A percentile compares a stretch with the other conserved stretches of the same genome.
phyloP scores from a whole-genome alignment of 2,888 invertebrate species.

The Chrysina gloriosa region DNA sequence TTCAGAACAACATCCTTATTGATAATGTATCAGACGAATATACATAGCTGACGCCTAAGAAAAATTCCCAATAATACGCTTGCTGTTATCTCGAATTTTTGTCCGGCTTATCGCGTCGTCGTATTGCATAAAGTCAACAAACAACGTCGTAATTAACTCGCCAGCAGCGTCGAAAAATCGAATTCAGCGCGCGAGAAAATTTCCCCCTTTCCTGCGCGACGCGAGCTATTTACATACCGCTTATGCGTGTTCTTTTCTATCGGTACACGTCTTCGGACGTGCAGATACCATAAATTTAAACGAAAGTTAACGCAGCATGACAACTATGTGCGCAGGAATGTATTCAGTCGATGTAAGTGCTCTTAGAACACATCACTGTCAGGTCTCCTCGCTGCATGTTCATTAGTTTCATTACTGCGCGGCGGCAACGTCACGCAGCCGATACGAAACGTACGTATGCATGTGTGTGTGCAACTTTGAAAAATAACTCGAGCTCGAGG shows the following conservation, averaged over 20 bases:
- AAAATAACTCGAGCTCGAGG: conserved; percentile 5
- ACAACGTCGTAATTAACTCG: not conserved
- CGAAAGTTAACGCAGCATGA: conserved; percentile 44
- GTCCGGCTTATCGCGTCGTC: not conserved
- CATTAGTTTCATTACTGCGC: conserved; percentile 35
- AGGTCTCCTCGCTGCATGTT: conserved; percentile 39
- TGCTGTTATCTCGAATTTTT: not conserved
- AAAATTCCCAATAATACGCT: not conserved
- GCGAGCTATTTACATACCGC: conserved; percentile 18
- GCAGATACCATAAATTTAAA: conserved; percentile 35
- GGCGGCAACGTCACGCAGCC: too few relatives aligned
- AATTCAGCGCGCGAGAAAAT: conserved; percentile 16
- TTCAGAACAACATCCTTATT: not conserved
- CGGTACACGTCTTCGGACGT: conserved; percentile 11
- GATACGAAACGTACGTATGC: conserved; percentile 30
- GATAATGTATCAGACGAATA: not conserved
- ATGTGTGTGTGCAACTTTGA: not conserved
- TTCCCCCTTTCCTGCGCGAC: conserved; percentile 15
- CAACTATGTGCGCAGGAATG: conserved; percentile 43
- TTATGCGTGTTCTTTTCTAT: conserved; percentile 22
- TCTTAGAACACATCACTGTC: conserved; percentile 41
- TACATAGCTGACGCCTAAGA: not conserved
- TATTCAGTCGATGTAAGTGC: conserved; percentile 39
- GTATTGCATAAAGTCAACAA: conserved; percentile 5
- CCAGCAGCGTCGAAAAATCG: conserved; percentile 3